Evolutionary conservation across 2,888 invertebrate genomes (phyloP), one percentile per base, ranked within the genome.

Genomic region (Eumacrocentrus americanus): DNA sequence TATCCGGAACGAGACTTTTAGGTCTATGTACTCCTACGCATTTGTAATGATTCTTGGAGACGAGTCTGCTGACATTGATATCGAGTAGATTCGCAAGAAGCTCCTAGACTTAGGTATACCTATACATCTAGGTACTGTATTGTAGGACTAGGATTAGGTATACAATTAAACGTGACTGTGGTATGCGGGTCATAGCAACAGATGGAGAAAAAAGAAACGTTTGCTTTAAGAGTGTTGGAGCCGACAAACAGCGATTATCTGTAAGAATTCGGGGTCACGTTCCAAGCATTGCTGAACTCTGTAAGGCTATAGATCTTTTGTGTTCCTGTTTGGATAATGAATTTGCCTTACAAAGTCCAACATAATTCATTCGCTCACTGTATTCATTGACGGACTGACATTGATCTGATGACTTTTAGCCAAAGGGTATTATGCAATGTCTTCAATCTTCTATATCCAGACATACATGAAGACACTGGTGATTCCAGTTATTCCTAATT

Each of bases 181-280:
- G 48, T 44, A 38, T 54, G 35, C 50, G 7, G 40, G 54, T 50
- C 25, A 42, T 38, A 40, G 46, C 11, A 44, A 23, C 38, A 35
- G 52, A n/a, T n/a, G n/a, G n/a, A 35, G 20, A 55, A 18, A 38
- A 38, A 51, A 35, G 4, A 40, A 14, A 40, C 14, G 11, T 18
- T 37, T 25, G 44, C 40, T 25, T n/a, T n/a, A 4, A 29, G 9
- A 29, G 29, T 29, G 25, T 34, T 42, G 25, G 20, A 34, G 47
- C 29, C 16, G 35, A 46, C 53, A 58, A 25, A 40, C 50, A 40
- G 58, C 51, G 58, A 62, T 61, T 55, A 61, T 61, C 35, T 40
- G 46, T 22, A 44, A 61, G 64, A 64, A 63, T 66, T 64, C 58
- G 60, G 64, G 64, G 64, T 66, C 64, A 64, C 59, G 62, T 66